Evolutionary conservation across 2,888 invertebrate genomes (phyloP), one percentile per base, ranked within the genome.

Genomic region (Entomobrya proxima): DNA sequence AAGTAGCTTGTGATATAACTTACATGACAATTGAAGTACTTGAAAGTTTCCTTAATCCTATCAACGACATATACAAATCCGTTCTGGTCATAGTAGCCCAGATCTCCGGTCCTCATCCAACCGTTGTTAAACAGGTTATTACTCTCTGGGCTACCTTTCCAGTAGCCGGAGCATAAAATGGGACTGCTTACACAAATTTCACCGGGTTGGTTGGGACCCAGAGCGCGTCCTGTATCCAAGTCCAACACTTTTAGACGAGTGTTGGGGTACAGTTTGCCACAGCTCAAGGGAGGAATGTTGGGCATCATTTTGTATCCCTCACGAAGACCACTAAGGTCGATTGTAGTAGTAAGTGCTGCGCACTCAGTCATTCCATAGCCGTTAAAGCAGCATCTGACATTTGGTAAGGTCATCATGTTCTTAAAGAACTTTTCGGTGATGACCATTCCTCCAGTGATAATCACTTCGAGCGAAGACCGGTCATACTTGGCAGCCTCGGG

Each of bases 21-120:
- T 87, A 88, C 89, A 79, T 90, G 90, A 67, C 87, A 88, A 35
- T 89, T 89, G 72, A 88, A 90, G 58, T 90, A 90, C 58, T 90
- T 90, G 86, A 90, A 90, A 6, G 88, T 89, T 69, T 90, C 90
- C 81, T 90, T 90, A 76, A 90, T 89, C 21, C 90, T 74, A 69
- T 89, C 90, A n/a, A 89, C 86, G 15, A 90, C 86, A 75, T 85
- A 90, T 18, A 90, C 79, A 75, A 88, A 90, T 55, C 89, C 89
- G 21, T 88, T 75, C 15, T 85, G 77, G 79, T 90, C 90, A 47
- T 88, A 90, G 69, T 88, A 90, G 6, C 88, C 90, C 35, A 90
- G 77, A 83, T 90, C 90, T 7, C 90, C 90, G 7, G 90, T 89
- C 52, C 61, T 72, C 84, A 90, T 85, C 88, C 89, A 89, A 0